Conservation (phyloP, 2,888 invertebrate genomes). For the Conomelus anceps region DNA sequence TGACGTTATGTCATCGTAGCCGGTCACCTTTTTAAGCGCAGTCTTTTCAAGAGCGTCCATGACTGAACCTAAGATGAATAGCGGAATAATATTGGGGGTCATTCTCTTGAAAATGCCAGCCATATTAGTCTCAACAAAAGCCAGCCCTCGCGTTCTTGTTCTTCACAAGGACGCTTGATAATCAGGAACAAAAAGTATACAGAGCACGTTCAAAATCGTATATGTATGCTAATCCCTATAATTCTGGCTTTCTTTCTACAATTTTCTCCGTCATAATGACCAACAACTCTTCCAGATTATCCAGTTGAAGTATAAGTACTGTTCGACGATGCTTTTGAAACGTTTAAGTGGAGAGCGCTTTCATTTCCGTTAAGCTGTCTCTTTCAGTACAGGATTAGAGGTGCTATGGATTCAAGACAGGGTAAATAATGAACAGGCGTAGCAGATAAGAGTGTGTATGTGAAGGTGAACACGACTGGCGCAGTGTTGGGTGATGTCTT, state of each 20-base stretch:
- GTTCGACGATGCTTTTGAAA: background rate
- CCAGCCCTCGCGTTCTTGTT: too few relatives aligned
- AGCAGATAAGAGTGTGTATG: background rate
- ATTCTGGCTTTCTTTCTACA: background rate
- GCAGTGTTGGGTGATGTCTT: background rate
- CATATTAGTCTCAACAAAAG: too few relatives aligned
- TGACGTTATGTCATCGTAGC: too few relatives aligned
- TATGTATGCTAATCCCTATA: background rate
- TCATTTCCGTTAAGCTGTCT: background rate
- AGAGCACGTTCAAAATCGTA: too few relatives aligned
- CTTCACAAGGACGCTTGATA: too few relatives aligned
- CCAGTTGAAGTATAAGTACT: background rate
- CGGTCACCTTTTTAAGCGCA: too few relatives aligned
- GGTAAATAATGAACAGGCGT: background rate
- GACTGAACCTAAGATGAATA: too few relatives aligned
- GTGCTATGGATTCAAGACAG: background rate
- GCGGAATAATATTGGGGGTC: too few relatives aligned
- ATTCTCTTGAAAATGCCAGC: too few relatives aligned
- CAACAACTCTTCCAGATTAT: background rate
- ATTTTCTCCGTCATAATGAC: background rate
- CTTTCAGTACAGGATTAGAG: background rate
- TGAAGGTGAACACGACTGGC: background rate
- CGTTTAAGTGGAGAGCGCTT: background rate
- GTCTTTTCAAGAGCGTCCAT: too few relatives aligned
- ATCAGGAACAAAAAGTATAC: too few relatives aligned